Base-by-base conservation (phyloP, 2,888 invertebrate species). In the Drosophila mayaguana region DNA sequence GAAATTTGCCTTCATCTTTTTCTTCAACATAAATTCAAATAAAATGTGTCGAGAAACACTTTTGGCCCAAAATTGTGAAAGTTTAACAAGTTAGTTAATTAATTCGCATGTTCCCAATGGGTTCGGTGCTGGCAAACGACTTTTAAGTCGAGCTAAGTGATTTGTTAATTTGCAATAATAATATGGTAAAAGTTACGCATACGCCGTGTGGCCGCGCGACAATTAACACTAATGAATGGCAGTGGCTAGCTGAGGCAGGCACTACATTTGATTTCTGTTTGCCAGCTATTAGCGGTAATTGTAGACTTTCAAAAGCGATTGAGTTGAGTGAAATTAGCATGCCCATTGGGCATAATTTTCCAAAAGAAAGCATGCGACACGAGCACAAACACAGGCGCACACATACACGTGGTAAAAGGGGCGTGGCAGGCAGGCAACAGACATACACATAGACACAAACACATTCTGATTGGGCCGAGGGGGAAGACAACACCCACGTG, bases 11-110 rank as follows among this genome's bases (percentile, higher is more conserved):
- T 34, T 11, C 2, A n/a, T 7, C 6, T 3, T 36, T 46, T 53
- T 4, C 18, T 34, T 46, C 8, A 68, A 25, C 55, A 68, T 75
- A 67, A 75, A 83, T 83, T 81, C 61, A 53, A 87, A 80, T 72
- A 62, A 81, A 38, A 40, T 72, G 68, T 62, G 28, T 57, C 59
- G 48, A 32, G 61, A 72, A 75, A 73, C 72, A 75, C 69, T 62
- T 68, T 61, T 28, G 53, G 51, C 63, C 50, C 54, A 40, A 25
- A 84, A 82, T 77, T 73, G 88, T 79, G 73, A 77, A 83, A 84
- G 81, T 84, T 88, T 68, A 80, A 60, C 71, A 80, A 85, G 83
- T 83, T 66, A 72, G 86, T 88, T 81, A 88, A 85, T 85, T 85
- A 83, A 85, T 74, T 81, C 85, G 64, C 68, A 73, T 80, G 78